Percentiles rank a stretch among this genome's conserved stretches.
phyloP scores from a whole-genome alignment of 2,113 vertebrate species.

The Brienomyrus longianalis region DNA sequence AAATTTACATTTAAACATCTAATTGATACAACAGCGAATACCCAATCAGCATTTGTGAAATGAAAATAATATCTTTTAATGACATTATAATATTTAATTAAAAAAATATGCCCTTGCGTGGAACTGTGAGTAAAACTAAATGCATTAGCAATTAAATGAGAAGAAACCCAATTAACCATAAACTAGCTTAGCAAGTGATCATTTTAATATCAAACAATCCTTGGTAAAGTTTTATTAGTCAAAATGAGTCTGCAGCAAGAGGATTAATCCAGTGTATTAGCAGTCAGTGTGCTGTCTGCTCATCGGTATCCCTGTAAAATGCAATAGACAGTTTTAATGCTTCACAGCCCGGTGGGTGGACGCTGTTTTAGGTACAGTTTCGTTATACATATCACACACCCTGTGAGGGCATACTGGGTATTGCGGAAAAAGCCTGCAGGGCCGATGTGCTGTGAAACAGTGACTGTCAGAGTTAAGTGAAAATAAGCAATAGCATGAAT shows the following conservation, averaged over 20 bases:
- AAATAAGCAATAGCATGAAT: not conserved
- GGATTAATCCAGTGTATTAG: not conserved
- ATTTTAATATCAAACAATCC: not conserved
- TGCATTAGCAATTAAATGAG: not conserved
- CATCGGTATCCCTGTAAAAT: not conserved
- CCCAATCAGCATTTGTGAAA: not conserved
- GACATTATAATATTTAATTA: not conserved
- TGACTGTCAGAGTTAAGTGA: not conserved
- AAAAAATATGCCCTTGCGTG: not conserved
- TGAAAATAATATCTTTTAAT: not conserved
- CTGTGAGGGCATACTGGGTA: not conserved
- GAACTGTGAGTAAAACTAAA: not conserved
- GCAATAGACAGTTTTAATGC: not conserved
- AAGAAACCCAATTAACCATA: not conserved
- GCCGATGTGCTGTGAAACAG: not conserved
- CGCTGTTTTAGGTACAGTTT: not conserved
- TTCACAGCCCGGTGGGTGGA: not conserved
- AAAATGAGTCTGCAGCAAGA: not conserved
- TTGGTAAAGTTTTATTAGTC: not conserved
- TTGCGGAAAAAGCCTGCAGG: not conserved
- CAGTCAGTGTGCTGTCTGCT: not conserved
- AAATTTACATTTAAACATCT: not conserved
- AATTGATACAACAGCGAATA: not conserved
- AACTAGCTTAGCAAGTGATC: not conserved
- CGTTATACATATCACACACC: not conserved